phyloP scores from a whole-genome alignment of 2,797 vertebrate genomes.

The Trichosurus vulpecula region DNA sequence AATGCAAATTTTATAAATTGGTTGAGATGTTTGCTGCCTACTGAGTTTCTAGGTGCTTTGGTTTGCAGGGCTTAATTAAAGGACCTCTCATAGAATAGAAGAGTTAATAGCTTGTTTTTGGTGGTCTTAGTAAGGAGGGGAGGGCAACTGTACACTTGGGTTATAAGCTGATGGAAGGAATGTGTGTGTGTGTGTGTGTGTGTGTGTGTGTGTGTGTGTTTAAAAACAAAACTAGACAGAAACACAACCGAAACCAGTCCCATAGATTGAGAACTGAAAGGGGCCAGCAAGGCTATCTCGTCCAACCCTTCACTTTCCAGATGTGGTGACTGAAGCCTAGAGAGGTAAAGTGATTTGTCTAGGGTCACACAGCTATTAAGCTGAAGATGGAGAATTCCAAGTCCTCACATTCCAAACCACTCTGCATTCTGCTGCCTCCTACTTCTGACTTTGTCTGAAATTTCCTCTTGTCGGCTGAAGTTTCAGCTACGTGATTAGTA shows the following conservation, averaged over 20 bases:
- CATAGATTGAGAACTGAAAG: background rate
- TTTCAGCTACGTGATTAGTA: background rate
- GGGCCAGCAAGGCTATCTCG: background rate
- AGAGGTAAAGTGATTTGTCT: background rate
- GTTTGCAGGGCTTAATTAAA: background rate
- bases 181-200: too few species aligned
- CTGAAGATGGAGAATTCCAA: background rate
- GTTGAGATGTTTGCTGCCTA: background rate
- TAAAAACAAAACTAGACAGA: background rate
- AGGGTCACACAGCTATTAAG: background rate
- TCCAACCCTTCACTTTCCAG: background rate
- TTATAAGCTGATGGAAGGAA: background rate
- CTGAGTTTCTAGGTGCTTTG: background rate
- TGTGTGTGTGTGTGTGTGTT: too few species aligned
- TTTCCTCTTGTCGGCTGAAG: background rate
- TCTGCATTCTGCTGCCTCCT: background rate
- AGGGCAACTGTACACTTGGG: background rate
- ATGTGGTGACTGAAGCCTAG: background rate
- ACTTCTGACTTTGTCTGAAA: background rate
- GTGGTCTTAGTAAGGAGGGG: background rate
- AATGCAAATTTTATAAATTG: constrained; percentile 6
- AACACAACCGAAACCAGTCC: background rate
- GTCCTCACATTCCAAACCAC: background rate
- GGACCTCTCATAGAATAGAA: background rate
- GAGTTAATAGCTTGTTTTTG: background rate